Evolutionary conservation across 2,797 vertebrate species (phyloP).

Genomic region (Morelia viridis): DNA sequence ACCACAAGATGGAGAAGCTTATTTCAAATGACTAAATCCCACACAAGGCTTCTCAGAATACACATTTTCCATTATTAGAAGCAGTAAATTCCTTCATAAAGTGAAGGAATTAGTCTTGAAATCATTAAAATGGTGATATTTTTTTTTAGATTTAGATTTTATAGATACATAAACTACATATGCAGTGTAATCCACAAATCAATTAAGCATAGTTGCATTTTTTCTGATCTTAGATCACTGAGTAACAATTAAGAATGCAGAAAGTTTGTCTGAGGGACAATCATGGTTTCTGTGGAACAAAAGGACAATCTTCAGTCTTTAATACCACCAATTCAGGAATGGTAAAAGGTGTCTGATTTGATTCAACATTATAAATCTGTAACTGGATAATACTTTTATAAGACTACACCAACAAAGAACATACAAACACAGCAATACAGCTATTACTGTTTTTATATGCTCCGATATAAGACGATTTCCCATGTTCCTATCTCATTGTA

Average conservation of each 20-base stretch:
- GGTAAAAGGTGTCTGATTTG: background rate
- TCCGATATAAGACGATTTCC: background rate
- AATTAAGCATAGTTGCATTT: background rate
- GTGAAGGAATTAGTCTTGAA: constrained; percentile 20
- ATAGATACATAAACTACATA: background rate
- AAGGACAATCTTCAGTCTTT: background rate
- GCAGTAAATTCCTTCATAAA: constrained; percentile 33
- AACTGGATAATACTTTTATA: background rate
- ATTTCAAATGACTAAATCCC: background rate
- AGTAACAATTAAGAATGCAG: background rate
- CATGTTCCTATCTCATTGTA: background rate
- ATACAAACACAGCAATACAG: background rate
- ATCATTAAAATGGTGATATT: constrained; percentile 25
- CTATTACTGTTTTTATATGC: background rate
- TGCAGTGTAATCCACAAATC: background rate
- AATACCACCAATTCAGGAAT: background rate
- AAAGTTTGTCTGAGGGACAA: background rate
- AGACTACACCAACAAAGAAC: background rate
- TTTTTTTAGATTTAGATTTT: background rate
- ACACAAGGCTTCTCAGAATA: constrained; percentile 44
- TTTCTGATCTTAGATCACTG: background rate
- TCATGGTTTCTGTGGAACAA: background rate
- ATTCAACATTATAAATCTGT: background rate
- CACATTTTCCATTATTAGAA: constrained; percentile 26
- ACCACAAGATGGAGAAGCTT: background rate